phyloP scores from a whole-genome alignment of 2,113 vertebrate genomes.

The Erythrocercus mccallii region DNA sequence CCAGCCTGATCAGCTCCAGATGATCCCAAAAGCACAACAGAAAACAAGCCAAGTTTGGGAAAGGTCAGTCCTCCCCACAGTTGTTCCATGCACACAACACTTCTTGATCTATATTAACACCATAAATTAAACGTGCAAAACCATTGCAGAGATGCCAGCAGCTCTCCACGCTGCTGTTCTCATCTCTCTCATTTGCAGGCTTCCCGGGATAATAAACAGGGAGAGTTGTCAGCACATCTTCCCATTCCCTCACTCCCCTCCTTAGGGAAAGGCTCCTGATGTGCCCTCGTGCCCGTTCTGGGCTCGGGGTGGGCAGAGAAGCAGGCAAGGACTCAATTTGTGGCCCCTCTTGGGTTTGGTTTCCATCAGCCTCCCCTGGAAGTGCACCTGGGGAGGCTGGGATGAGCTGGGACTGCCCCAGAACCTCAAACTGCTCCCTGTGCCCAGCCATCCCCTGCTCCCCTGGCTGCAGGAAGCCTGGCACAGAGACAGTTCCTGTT shows the following conservation, averaged over 20 bases:
- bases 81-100: background rate
- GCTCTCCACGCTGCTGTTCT: background rate
- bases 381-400: background rate
- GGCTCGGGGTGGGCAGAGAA: background rate
- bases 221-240: slow-evolving; percentile 7
- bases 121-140: background rate
- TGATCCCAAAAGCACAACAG: slow-evolving; percentile 3
- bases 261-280: background rate
- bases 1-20: slow-evolving; percentile 38
- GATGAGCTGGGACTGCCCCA: background rate
- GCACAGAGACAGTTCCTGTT: background rate
- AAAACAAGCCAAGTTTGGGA: background rate
- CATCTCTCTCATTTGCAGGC: background rate
- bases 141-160: background rate
- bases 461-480: background rate
- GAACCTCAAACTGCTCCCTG: background rate
- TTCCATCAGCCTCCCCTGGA: background rate
- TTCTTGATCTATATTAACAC: slow-evolving; percentile 5
- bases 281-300: background rate
- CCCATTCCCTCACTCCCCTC: background rate
- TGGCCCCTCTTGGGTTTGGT: background rate
- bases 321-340: background rate
- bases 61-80: background rate
- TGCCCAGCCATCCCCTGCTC: background rate
- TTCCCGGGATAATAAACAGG: background rate